Evolutionary conservation across 2,888 invertebrate species (phyloP).

Genomic region (Torymus auratus): DNA sequence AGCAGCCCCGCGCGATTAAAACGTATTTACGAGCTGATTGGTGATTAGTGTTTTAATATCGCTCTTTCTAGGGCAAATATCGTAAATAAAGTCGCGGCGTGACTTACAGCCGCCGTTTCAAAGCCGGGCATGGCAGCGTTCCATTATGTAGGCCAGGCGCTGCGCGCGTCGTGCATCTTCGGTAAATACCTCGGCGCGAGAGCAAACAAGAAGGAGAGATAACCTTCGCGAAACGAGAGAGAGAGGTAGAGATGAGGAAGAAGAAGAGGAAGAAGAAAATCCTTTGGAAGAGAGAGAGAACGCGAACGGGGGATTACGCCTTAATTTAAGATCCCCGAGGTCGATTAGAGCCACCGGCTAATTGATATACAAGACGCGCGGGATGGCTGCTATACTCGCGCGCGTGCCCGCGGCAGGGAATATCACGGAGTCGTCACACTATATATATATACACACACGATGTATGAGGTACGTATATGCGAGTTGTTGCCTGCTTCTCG

Average conservation of each 20-base stretch:
- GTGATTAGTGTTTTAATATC: constrained; percentile 22
- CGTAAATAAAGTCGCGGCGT: constrained; percentile 8
- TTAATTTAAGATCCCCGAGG: constrained; percentile 54
- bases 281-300: not conserved
- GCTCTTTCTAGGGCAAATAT: constrained; percentile 1
- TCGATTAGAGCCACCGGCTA: constrained; percentile 55
- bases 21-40: constrained; percentile 6
- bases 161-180: constrained; percentile 62
- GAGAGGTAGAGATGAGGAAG: not conserved
- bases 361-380: constrained; percentile 55
- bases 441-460: no score
- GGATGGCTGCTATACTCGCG: constrained; percentile 34
- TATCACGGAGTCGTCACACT: constrained; percentile 29
- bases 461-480: not conserved
- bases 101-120: no score
- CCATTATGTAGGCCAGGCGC: constrained; percentile 61
- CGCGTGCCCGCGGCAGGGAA: not conserved
- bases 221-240: constrained; percentile 1
- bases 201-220: not conserved
- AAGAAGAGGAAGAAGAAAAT: not conserved
- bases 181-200: constrained; percentile 61
- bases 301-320: constrained; percentile 41
- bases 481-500: not conserved
- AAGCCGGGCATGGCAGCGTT: no score
- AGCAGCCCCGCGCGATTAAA: not conserved